Evolutionary conservation across 2,888 invertebrate genomes (phyloP), one percentile per base, ranked within the genome.

Genomic region (Crematogaster levior): DNA sequence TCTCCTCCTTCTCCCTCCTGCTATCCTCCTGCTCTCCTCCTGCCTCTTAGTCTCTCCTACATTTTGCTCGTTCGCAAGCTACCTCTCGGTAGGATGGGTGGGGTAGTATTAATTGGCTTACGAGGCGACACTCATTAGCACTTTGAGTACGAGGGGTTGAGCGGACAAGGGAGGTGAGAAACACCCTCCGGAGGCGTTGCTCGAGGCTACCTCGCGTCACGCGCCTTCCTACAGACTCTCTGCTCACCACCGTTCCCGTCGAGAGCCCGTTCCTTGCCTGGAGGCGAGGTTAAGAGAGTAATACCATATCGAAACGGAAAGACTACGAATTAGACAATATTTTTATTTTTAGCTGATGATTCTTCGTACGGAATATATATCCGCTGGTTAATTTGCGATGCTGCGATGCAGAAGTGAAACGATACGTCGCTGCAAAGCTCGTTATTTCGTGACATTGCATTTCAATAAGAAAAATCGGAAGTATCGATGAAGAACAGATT

Each of bases 101-200:
- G 85, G 88, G 89, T 90, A 92, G 94, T 94, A 94, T 94, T 94
- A 94, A 94, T 94, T 94, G 94, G 94, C 94, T 94, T 94, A 94
- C 94, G 94, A 93, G 94, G 94, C 93, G 94, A 94, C 94, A 93
- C 94, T 94, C 94, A 94, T 94, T 94, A 94, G 94, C 94, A 94
- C 94, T 94, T 94, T 93, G 93, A 93, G 93, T 91, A 90, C 91
- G 91, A 92, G 91, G 91, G 87, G 90, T 87, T 89, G 89, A 88
- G 84, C 85, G 87, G 88, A 83, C 70, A 86, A 88, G 84, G 89
- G 89, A 83, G 86, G 43, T 46, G 87, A 77, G 83, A 85, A 90
- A 86, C 88, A 87, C 84, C 85, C 89, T 85, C 82, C 51, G 85
- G 81, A 90, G 88, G 89, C 88, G 88, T 86, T 88, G 77, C 85